Evolutionary conservation across 2,113 vertebrate species (phyloP), one percentile per base, ranked within the genome.

Genomic region (Pedetes capensis): DNA sequence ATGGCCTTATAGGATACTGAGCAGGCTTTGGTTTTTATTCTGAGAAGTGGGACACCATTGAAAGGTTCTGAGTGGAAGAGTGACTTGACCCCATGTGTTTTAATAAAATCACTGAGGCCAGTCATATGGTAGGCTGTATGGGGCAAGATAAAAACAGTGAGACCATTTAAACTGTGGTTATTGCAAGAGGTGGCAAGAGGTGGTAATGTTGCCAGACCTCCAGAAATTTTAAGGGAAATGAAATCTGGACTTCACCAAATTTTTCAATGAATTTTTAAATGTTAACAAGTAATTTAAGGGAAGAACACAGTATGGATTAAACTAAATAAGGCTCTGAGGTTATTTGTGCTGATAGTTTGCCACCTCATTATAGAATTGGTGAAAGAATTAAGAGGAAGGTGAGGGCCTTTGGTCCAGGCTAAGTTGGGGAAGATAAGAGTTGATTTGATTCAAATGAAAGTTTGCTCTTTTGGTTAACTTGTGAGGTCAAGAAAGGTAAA

Each of bases 281-380:
- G 74, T 37, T 90, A 78, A 75, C 29, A n/a, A n/a, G n/a, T 72
- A 61, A 44, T 84, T n/a, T 95, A 87, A 95, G 79, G 64, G 72
- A 83, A 83, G 32, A 55, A 47, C 59, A 66, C 76, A 51, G 42
- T 82, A 92, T 18, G 53, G 64, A 23, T 79, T 32, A 42, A 39
- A 44, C 53, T 88, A 29, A 95, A n/a, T 49, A 64, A 49, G 55
- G 29, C 23, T 59, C 34, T 90, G 32, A 51, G 49, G 11, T 51
- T 95, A 34, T 18, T 1, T 49, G 16, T 59, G 22, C 44, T 55
- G 23, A 16, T 20, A 66, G 7, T 82, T 78, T 44, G 25, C 49
- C 74, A 12, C 13, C 13, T 82, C 1, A 18, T 14, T 71, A n/a
- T 18, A 63, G 37, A 87, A 47, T 9, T 80, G 12, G 42, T 71